phyloP scores from a whole-genome alignment of 2,797 vertebrate species.

The Sebastes matsubarae region DNA sequence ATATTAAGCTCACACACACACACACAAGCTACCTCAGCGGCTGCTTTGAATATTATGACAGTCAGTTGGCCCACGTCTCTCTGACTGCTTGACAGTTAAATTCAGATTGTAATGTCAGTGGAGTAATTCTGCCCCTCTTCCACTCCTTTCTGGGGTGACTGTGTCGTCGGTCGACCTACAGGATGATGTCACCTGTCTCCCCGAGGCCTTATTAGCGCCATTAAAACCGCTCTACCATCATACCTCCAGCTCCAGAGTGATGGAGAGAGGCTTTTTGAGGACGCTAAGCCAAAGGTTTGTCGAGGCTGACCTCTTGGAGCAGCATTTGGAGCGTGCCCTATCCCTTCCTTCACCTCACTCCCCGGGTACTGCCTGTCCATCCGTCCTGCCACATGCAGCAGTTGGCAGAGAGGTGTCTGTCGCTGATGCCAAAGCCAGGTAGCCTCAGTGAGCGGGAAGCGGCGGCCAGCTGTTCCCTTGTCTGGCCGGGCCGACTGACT shows the following conservation, averaged over 20 bases:
- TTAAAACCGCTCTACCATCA: slow-evolving; percentile 39
- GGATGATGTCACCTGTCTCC: slow-evolving; percentile 61
- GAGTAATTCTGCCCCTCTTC: slow-evolving; percentile 25
- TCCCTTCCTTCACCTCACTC: slow-evolving; percentile 18
- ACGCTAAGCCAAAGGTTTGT: slow-evolving; percentile 50
- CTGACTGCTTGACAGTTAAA: slow-evolving; percentile 47
- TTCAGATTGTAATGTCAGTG: slow-evolving; percentile 45
- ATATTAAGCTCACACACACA: not conserved
- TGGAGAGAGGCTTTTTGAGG: slow-evolving; percentile 44
- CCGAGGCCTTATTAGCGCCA: slow-evolving; percentile 56
- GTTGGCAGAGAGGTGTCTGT: slow-evolving; percentile 49
- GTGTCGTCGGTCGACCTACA: slow-evolving; percentile 25
- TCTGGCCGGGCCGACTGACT: slow-evolving; percentile 48
- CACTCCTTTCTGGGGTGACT: not conserved
- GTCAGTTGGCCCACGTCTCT: slow-evolving; percentile 15
- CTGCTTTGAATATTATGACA: slow-evolving; percentile 50
- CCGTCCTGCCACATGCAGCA: slow-evolving; percentile 43
- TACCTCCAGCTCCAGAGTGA: slow-evolving; percentile 17
- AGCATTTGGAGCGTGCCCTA: slow-evolving; percentile 1
- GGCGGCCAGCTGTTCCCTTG: slow-evolving; percentile 68
- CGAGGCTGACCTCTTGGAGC: slow-evolving; percentile 51
- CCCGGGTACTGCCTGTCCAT: slow-evolving; percentile 34
- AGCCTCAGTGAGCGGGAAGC: slow-evolving; percentile 55
- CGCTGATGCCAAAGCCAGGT: slow-evolving; percentile 64
- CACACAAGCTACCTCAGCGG: not conserved